Percentiles rank a stretch among this genome's conserved stretches.
Evolutionary conservation across 37 sponge, comb jelly and placozoan genomes (phyloP).

Genomic region (Hormiphora californensis): DNA sequence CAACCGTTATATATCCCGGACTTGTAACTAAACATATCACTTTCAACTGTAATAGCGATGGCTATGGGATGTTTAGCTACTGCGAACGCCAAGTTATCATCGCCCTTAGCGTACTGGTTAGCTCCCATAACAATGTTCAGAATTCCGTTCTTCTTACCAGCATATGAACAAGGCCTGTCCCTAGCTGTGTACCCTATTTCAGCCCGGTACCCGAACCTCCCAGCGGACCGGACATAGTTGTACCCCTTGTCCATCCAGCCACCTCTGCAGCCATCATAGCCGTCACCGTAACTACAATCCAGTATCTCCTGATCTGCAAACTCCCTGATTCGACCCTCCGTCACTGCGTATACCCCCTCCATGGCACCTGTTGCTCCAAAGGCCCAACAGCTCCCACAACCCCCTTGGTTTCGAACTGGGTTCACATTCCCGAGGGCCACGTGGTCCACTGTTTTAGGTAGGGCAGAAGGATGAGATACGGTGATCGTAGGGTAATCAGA

Average conservation of each 20-base stretch:
- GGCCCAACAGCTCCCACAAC: neutral
- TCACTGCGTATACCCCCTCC: neutral
- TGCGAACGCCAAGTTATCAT: neutral
- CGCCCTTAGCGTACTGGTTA: too few relatives aligned
- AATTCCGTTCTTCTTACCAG: neutral
- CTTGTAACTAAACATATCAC: neutral
- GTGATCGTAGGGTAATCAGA: too few relatives aligned
- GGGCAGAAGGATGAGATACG: too few relatives aligned
- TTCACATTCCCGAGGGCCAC: neutral
- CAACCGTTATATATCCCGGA: neutral
- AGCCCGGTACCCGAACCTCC: neutral
- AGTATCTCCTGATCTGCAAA: neutral
- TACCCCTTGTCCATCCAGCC: slow-evolving; percentile 7
- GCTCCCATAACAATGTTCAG: too few relatives aligned
- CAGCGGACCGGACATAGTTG: neutral
- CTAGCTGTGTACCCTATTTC: neutral
- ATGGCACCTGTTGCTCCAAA: neutral
- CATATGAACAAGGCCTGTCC: slow-evolving; percentile 10
- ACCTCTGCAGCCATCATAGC: neutral
- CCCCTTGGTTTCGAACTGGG: neutral
- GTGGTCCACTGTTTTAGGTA: neutral
- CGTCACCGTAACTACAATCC: neutral
- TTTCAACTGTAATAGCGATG: neutral
- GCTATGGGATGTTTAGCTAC: neutral
- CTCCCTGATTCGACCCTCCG: neutral